Evolutionary conservation across 2,797 vertebrate genomes (phyloP).

Genomic region (Lepilemur septentrionalis): DNA sequence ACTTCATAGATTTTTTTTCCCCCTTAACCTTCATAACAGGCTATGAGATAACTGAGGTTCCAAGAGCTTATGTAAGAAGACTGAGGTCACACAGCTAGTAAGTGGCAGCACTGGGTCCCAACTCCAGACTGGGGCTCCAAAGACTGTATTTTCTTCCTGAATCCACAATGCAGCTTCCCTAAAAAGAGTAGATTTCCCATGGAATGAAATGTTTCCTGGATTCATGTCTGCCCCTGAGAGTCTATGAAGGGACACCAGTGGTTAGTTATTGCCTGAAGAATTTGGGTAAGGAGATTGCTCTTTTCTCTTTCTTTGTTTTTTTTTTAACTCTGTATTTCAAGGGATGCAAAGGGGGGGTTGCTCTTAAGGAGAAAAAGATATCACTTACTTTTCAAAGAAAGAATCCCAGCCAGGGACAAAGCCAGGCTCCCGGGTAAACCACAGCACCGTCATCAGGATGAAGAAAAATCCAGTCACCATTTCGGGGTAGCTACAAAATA

Average conservation of each 20-base stretch:
- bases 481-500: slow-evolving; percentile 93
- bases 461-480: slow-evolving; percentile 98
- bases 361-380: background rate
- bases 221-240: background rate
- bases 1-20: background rate
- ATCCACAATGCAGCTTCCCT: background rate
- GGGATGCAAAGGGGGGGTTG: background rate
- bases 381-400: slow-evolving; percentile 94
- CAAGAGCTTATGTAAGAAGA: background rate
- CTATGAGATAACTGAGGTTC: background rate
- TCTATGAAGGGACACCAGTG: background rate
- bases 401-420: slow-evolving; percentile 98
- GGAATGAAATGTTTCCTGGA: background rate
- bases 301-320: background rate
- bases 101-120: background rate
- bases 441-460: slow-evolving; percentile 96
- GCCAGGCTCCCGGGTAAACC: slow-evolving; percentile 98
- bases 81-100: background rate
- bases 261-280: background rate
- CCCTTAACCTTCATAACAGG: background rate
- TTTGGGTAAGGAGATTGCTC: background rate
- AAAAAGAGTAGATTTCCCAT: background rate
- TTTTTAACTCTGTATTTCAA: background rate
- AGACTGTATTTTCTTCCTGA: background rate
- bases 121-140: background rate